Evolutionary conservation across 2,888 invertebrate genomes (phyloP).

Genomic region (Penaeus monodon): DNA sequence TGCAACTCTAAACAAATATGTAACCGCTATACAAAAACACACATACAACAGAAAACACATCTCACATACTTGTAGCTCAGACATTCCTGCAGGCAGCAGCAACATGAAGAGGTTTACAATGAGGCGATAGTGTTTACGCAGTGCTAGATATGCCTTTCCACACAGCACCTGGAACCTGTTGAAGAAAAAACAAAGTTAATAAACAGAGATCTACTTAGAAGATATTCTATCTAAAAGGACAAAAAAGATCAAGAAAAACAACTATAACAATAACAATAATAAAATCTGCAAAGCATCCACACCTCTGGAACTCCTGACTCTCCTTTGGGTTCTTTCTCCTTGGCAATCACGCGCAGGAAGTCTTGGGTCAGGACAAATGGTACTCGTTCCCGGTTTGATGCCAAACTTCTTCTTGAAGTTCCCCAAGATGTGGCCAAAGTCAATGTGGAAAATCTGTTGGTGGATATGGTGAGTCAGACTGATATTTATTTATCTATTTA

Average conservation of each 20-base stretch:
- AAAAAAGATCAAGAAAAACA: background rate
- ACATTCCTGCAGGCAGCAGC: conserved; percentile 76
- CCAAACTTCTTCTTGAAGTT: conserved; percentile 77
- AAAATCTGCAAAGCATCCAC: conserved; percentile 46
- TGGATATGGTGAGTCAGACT: background rate
- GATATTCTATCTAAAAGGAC: background rate
- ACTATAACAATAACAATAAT: background rate
- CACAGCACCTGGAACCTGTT: conserved; percentile 74
- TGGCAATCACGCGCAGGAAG: conserved; percentile 75
- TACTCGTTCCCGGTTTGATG: conserved; percentile 75
- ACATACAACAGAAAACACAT: no score
- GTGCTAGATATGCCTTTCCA: conserved; percentile 73
- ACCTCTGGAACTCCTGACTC: conserved; percentile 72
- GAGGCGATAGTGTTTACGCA: conserved; percentile 74
- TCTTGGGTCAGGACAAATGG: conserved; percentile 77
- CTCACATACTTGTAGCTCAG: conserved; percentile 71
- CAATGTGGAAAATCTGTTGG: conserved; percentile 75
- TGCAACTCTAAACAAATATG: no score
- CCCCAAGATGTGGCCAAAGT: conserved; percentile 77
- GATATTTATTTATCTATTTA: background rate
- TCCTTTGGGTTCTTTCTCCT: conserved; percentile 73
- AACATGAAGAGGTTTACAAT: conserved; percentile 76
- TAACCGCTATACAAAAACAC: no score
- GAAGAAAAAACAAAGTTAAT: conserved; percentile 19
- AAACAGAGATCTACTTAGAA: background rate